Evolutionary conservation across 2,888 invertebrate genomes (phyloP).

Genomic region (Lysandra bellargus): DNA sequence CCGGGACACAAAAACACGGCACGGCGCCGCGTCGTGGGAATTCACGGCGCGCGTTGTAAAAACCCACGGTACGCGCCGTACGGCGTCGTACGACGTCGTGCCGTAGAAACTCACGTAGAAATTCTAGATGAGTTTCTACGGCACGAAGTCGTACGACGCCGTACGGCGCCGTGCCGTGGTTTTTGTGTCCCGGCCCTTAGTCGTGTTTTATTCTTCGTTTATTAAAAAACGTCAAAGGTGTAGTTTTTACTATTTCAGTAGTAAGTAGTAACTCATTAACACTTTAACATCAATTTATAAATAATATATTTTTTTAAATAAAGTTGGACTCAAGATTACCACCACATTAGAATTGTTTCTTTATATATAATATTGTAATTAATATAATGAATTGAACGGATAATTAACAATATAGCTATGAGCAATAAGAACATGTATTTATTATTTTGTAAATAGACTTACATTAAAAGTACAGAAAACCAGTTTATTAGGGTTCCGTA

Average conservation of each 20-base stretch:
- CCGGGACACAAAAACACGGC: no score
- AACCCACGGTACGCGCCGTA: no score
- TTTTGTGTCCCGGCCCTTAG: no score
- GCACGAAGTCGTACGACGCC: no score
- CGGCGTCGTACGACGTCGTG: no score
- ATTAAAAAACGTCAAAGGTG: background rate
- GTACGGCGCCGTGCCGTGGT: no score
- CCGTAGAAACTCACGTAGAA: no score
- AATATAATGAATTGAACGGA: background rate
- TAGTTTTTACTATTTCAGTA: background rate
- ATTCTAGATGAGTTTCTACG: no score
- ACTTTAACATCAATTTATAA: background rate
- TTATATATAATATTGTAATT: background rate
- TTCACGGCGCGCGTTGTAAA: no score
- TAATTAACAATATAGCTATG: background rate
- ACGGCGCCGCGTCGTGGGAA: no score
- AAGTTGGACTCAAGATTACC: background rate
- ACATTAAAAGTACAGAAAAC: background rate
- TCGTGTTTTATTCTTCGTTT: background rate
- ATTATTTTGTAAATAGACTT: background rate
- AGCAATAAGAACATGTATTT: background rate
- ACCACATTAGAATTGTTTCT: background rate
- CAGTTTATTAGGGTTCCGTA: no score
- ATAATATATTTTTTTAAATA: background rate
- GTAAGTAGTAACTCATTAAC: background rate